These are phyloP conservation scores for Lasioglossum vierecki DNA, from an alignment of 2,888 invertebrate genomes.

Conservation along the genomic window DNA sequence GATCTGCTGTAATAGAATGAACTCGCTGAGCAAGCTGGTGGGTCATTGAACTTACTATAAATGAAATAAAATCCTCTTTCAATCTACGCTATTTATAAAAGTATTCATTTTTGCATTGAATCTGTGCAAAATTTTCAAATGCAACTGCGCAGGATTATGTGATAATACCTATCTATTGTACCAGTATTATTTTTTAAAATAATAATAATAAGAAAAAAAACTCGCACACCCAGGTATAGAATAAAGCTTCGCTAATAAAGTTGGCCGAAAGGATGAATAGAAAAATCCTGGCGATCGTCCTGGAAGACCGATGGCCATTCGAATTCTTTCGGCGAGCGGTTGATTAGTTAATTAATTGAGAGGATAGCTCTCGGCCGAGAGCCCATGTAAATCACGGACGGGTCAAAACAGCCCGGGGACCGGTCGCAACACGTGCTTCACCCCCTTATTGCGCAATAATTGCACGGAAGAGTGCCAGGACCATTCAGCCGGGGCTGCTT, in stretches of 20 bases:
- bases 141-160: no score
- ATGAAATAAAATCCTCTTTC: neutral
- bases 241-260: neutral
- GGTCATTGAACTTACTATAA: neutral
- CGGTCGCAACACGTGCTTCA: slow-evolving; percentile 52
- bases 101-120: no score
- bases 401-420: slow-evolving; percentile 60
- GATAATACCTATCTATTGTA: no score
- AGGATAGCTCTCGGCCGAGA: slow-evolving; percentile 27
- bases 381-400: slow-evolving; percentile 55
- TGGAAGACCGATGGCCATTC: neutral
- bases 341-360: slow-evolving; percentile 61
- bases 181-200: no score
- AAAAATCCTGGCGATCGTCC: neutral
- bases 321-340: slow-evolving; percentile 18
- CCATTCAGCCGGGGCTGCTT: slow-evolving; percentile 53
- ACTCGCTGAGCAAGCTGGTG: neutral
- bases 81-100: no score
- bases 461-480: slow-evolving; percentile 65
- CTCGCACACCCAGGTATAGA: neutral
- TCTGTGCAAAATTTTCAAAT: no score
- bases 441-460: slow-evolving; percentile 69
- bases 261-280: neutral
- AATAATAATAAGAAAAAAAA: no score
- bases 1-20: neutral